Evolutionary conservation across 1,140 invertebrate species (phyloP).

Genomic region (Daktulosphaira vitifoliae): DNA sequence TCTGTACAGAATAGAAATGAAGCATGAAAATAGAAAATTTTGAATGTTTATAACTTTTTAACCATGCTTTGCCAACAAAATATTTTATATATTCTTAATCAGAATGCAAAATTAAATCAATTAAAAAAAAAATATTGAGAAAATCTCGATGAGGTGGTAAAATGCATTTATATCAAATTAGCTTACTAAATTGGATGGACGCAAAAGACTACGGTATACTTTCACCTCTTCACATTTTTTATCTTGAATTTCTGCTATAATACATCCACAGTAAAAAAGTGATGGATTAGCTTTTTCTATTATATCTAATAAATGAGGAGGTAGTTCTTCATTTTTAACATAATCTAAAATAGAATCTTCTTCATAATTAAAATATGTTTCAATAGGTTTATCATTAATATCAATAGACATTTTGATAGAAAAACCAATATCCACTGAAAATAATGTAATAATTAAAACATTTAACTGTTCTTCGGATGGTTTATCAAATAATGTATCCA

Average conservation of each 20-base stretch:
- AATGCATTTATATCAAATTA: too few relatives aligned
- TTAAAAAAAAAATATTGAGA: too few relatives aligned
- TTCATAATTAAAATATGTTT: conserved; percentile 15
- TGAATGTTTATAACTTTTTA: too few relatives aligned
- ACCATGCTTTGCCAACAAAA: too few relatives aligned
- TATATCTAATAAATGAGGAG: conserved; percentile 73
- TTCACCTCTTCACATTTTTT: conserved; percentile 64
- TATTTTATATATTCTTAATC: too few relatives aligned
- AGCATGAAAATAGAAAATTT: too few relatives aligned
- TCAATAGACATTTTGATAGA: conserved; percentile 6
- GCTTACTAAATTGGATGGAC: conserved; percentile 72
- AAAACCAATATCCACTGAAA: conserved; percentile 9
- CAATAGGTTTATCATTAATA: neutral
- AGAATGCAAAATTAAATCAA: too few relatives aligned
- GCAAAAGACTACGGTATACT: conserved; percentile 73
- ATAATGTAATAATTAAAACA: conserved; percentile 14
- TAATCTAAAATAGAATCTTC: conserved; percentile 42
- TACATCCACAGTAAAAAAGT: conserved; percentile 84
- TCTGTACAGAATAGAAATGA: too few relatives aligned
- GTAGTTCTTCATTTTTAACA: conserved; percentile 77
- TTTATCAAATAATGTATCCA: conserved; percentile 15
- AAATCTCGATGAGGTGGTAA: too few relatives aligned
- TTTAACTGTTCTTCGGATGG: conserved; percentile 7
- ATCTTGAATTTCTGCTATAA: conserved; percentile 83
- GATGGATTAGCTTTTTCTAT: conserved; percentile 68